Base-by-base conservation (phyloP, 2,888 invertebrate species). In the Pristionchus mayeri region DNA sequence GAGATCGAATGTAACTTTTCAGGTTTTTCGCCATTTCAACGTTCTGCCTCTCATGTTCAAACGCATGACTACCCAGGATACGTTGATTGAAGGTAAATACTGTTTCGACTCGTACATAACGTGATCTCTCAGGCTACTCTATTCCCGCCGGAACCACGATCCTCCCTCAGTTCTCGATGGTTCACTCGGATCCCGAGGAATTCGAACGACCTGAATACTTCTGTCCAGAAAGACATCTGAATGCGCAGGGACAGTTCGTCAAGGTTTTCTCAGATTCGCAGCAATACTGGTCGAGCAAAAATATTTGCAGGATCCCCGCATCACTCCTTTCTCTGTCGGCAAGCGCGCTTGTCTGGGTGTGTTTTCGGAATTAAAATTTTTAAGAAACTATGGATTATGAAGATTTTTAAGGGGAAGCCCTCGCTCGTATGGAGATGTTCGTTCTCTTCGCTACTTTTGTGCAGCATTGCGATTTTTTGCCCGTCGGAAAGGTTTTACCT, bases 241-340 rank as follows among this genome's bases (percentile, higher is more conserved):
- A 78, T 52, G 50, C 3, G 50, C 9, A 4, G 1, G 78, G 78
- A 16, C 30, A 78, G 21, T 78, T 78, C 52, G 78, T 78, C 21
- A 78, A 78, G 52, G 78, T 78, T 57, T 13, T 6, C 6, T 44
- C n/a, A n/a, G n/a, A n/a, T n/a, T n/a, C n/a, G n/a, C n/a, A 13
- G 44, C 44, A 44, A 6, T 44, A 44, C n/a, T n/a, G 44, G 44
- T 44, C 44, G 44, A 13, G 13, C 13, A 13, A 44, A 13, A 44
- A 44, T 13, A 44, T 44, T 44, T 9, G 44, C 6, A 44, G 6
- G 44, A 44, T 44, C 40, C 37, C 6, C 54, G 80, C 18, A 80
- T 80, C 40, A 80, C 80, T 57, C 57, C 80, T 2, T 80, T 80
- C 44, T 80, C 80, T 13, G 21, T 80, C 2, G 80, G 80, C 9